phyloP scores from a whole-genome alignment of 2,888 invertebrate genomes.

The Eristalis intricaria region DNA sequence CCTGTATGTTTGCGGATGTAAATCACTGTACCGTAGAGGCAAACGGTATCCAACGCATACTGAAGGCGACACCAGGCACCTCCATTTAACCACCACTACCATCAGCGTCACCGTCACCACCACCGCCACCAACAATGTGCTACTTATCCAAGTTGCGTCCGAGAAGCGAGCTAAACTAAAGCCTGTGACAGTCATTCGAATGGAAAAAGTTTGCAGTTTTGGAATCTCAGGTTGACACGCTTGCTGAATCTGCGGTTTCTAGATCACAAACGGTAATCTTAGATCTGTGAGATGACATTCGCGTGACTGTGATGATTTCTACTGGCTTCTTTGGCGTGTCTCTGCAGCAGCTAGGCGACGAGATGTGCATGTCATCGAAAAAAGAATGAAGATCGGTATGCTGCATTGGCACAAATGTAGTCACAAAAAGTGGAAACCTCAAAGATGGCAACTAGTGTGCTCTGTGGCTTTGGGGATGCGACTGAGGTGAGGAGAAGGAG shows the following conservation, averaged over 20 bases:
- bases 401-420: not conserved
- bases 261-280: conserved; percentile 74
- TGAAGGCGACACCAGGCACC: conserved; percentile 55
- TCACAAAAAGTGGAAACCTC: not conserved
- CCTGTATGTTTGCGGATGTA: conserved; percentile 58
- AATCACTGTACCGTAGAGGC: conserved; percentile 51
- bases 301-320: conserved; percentile 45
- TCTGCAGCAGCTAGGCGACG: not conserved
- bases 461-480: not conserved
- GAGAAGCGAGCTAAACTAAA: conserved; percentile 5
- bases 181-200: conserved; percentile 46
- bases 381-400: not conserved
- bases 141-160: conserved; percentile 41
- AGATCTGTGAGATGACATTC: conserved; percentile 76
- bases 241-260: conserved; percentile 80
- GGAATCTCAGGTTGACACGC: conserved; percentile 76
- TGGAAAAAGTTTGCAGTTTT: conserved; percentile 66
- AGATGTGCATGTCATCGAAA: not conserved
- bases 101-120: conserved; percentile 18
- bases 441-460: not conserved
- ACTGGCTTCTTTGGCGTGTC: not conserved
- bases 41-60: conserved; percentile 43
- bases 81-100: conserved; percentile 9
- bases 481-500: not conserved
- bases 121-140: conserved; percentile 57